These are phyloP conservation scores for Sylvilagus floridanus DNA, from an alignment of 2,797 vertebrate genomes.

Conservation along the genomic window DNA sequence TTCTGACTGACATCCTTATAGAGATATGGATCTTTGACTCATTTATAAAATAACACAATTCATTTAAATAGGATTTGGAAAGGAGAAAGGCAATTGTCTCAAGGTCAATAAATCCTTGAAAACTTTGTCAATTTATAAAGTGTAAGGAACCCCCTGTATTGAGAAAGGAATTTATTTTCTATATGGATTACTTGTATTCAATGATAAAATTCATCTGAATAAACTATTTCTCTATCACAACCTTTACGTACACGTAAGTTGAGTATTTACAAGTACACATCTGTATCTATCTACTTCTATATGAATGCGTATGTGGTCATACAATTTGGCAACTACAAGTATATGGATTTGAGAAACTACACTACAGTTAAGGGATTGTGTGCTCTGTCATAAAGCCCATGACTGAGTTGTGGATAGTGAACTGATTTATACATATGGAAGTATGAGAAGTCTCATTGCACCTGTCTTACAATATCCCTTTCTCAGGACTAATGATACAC, in stretches of 20 bases:
- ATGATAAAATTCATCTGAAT: constrained; percentile 7
- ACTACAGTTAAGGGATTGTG: neutral
- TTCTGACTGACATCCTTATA: constrained; percentile 51
- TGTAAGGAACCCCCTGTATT: constrained; percentile 5
- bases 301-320: constrained; percentile 1
- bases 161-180: constrained; percentile 62
- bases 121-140: constrained; percentile 55
- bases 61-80: constrained; percentile 38
- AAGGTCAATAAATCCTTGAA: constrained; percentile 65
- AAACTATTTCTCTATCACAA: neutral
- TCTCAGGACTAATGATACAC: constrained; percentile 67
- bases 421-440: constrained; percentile 67
- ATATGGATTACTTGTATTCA: constrained; percentile 3
- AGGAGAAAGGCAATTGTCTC: constrained; percentile 63
- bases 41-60: constrained; percentile 46
- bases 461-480: constrained; percentile 62
- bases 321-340: neutral
- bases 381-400: neutral
- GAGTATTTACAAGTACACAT: neutral
- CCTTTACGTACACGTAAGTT: constrained; percentile 18
- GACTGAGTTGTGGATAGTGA: constrained; percentile 55
- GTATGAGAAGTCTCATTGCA: constrained; percentile 63
- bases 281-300: neutral
- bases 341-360: constrained; percentile 36
- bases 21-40: constrained; percentile 37